phyloP scores from a whole-genome alignment of 2,113 vertebrate genomes.

The Phrynocephalus versicolor region DNA sequence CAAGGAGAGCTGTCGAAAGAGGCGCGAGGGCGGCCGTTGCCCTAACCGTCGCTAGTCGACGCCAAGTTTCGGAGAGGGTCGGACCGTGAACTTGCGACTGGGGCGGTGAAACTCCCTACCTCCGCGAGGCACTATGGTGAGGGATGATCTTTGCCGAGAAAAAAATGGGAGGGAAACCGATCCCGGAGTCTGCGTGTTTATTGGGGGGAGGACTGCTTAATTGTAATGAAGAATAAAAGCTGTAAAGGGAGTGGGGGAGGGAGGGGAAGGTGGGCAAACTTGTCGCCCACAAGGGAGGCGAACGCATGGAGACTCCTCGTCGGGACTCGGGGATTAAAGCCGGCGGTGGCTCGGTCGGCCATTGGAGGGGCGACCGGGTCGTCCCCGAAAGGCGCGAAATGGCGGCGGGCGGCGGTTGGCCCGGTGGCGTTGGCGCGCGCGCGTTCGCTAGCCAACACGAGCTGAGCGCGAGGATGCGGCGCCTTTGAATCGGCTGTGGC shows the following conservation, averaged over 20 bases:
- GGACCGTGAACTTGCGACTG: neutral
- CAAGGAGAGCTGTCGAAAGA: no score
- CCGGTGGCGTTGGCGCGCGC: neutral
- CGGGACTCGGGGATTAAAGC: no score
- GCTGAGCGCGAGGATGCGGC: neutral
- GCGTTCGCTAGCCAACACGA: neutral
- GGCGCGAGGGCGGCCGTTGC: neutral
- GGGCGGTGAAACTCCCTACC: neutral
- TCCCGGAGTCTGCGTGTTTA: no score
- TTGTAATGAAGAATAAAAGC: neutral
- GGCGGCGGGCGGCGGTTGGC: neutral
- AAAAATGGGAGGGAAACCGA: neutral
- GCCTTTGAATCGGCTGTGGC: neutral
- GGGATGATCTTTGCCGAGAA: no score
- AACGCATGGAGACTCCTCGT: no score
- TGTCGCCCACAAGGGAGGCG: no score
- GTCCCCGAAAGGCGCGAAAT: neutral
- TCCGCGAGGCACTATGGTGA: constrained; percentile 17
- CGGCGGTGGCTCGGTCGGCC: neutral
- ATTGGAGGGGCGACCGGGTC: neutral
- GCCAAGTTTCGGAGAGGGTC: neutral
- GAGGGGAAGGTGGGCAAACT: no score
- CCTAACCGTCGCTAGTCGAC: neutral
- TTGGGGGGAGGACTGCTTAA: no score
- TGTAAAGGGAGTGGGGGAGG: neutral